Conservation (phyloP, 2,888 invertebrate genomes). For the Tineola bisselliella region DNA sequence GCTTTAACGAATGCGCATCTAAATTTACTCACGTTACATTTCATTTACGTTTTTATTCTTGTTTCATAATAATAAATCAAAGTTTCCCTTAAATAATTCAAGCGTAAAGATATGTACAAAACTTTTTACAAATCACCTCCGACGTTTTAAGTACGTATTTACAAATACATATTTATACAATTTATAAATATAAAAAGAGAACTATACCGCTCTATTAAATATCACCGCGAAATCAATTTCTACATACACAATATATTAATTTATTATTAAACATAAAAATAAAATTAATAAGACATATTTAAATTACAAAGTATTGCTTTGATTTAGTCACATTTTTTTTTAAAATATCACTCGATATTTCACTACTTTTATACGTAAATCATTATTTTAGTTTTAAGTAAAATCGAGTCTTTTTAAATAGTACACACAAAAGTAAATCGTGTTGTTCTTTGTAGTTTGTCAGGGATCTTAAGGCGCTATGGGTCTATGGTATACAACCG, state of each 20-base stretch:
- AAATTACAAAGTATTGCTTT: constrained; percentile 82
- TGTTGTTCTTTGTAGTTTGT: too few species aligned
- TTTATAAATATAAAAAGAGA: constrained; percentile 64
- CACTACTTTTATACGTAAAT: background rate
- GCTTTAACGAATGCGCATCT: background rate
- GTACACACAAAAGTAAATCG: too few species aligned
- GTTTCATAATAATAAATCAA: background rate
- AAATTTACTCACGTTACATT: background rate
- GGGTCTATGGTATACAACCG: too few species aligned
- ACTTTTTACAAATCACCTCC: constrained; percentile 61
- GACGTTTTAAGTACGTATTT: constrained; percentile 61
- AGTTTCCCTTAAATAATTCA: constrained; percentile 45
- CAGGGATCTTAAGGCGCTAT: too few species aligned
- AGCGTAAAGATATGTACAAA: constrained; percentile 68
- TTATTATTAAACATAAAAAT: constrained; percentile 47
- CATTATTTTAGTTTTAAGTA: background rate
- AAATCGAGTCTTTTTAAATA: too few species aligned
- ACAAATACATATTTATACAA: constrained; percentile 64
- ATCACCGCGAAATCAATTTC: constrained; percentile 67
- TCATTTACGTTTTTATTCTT: background rate
- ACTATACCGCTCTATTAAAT: constrained; percentile 59
- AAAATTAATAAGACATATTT: constrained; percentile 67
- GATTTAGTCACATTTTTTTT: constrained; percentile 74
- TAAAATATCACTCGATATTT: constrained; percentile 70
- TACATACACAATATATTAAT: constrained; percentile 62